Conservation (phyloP, 1,140 invertebrate genomes). For the Zelostemma sp. region DNA sequence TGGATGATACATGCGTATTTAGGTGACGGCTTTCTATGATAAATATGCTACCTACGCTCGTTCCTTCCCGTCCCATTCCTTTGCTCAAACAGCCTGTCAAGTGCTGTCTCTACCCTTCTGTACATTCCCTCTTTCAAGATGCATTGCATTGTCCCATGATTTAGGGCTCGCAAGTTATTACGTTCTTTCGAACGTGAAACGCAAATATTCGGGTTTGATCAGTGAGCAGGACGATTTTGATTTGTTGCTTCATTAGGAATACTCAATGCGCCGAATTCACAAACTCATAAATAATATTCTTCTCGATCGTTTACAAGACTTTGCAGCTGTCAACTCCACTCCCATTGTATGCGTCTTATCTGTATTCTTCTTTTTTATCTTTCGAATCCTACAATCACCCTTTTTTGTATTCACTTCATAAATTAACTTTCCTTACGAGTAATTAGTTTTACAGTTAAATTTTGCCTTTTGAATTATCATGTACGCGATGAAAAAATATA, state of each 20-base stretch:
- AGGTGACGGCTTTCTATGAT: constrained; percentile 42
- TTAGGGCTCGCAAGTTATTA: constrained; percentile 41
- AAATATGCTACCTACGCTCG: constrained; percentile 41
- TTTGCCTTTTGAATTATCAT: no score
- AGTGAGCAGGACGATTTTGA: constrained; percentile 26
- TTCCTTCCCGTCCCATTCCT: constrained; percentile 41
- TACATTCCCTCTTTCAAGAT: constrained; percentile 36
- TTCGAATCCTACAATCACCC: no score
- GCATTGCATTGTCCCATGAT: constrained; percentile 42
- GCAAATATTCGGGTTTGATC: constrained; percentile 40
- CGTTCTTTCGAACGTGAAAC: constrained; percentile 35
- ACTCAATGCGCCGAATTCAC: constrained; percentile 23
- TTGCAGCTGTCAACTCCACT: background rate
- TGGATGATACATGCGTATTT: constrained; percentile 39
- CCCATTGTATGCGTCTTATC: constrained; percentile 6
- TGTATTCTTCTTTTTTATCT: no score
- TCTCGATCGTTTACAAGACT: constrained; percentile 16
- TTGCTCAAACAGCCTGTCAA: constrained; percentile 40
- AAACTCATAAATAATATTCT: constrained; percentile 34
- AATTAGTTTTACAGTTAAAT: no score
- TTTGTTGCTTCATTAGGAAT: constrained; percentile 42
- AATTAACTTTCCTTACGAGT: no score
- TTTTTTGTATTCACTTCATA: no score
- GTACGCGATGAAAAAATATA: no score
- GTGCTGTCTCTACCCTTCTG: constrained; percentile 24